These are phyloP conservation scores for Pharmacophagus antenor DNA, from an alignment of 2,888 invertebrate species.

Conservation along the genomic window DNA sequence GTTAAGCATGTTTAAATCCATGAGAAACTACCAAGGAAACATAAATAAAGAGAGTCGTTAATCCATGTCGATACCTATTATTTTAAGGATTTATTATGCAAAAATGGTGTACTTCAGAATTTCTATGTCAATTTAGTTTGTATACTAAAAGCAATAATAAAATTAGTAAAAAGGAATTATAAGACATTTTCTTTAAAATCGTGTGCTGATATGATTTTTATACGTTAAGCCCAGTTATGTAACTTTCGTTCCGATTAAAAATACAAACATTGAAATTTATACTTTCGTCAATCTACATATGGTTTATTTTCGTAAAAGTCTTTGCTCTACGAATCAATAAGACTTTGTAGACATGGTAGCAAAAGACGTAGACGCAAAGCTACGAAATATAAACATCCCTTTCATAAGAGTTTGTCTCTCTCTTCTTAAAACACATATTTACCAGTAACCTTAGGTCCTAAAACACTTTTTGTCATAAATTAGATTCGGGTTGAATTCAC, in stretches of 20 bases:
- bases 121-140: too few species aligned
- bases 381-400: slow-evolving; percentile 25
- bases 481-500: too few species aligned
- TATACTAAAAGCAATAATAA: not conserved
- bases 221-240: not conserved
- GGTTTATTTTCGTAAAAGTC: not conserved
- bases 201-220: too few species aligned
- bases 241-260: not conserved
- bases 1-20: slow-evolving; percentile 72
- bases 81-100: too few species aligned
- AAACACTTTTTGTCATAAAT: too few species aligned
- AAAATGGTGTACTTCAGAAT: too few species aligned
- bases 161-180: too few species aligned
- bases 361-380: slow-evolving; percentile 1
- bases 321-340: slow-evolving; percentile 18
- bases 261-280: not conserved
- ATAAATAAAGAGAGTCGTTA: slow-evolving; percentile 51
- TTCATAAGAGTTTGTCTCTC: slow-evolving; percentile 16
- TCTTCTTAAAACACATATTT: too few species aligned
- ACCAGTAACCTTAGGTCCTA: too few species aligned
- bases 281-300: not conserved
- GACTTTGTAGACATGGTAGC: slow-evolving; percentile 3
- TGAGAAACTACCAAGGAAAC: slow-evolving; percentile 63
- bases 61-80: slow-evolving; percentile 42
- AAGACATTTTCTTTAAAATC: too few species aligned